These are phyloP conservation scores for Teleiodes luculella DNA, from an alignment of 2,888 invertebrate species.

Conservation along the genomic window DNA sequence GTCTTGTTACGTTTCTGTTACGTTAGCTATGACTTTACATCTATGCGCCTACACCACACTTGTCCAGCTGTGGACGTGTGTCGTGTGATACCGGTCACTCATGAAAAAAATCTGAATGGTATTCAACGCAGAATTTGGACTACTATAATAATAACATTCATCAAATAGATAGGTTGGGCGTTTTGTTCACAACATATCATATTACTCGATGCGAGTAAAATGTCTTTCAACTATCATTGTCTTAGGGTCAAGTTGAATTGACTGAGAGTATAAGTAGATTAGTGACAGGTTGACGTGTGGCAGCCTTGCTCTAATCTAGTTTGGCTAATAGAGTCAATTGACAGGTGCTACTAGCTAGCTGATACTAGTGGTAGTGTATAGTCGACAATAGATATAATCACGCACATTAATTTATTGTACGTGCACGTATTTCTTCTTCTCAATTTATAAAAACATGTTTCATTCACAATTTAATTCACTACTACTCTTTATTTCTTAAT, in stretches of 20 bases:
- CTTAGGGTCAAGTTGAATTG: background rate
- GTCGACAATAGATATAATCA: background rate
- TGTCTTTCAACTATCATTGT: background rate
- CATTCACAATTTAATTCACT: too few species aligned
- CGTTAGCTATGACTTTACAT: too few species aligned
- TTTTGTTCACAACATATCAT: background rate
- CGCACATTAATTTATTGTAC: background rate
- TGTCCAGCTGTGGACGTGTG: too few species aligned
- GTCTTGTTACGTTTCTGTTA: too few species aligned
- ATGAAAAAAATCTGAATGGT: too few species aligned
- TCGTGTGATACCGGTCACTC: too few species aligned
- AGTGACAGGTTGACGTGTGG: constrained; percentile 4
- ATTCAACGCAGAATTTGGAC: too few species aligned
- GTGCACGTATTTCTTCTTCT: too few species aligned
- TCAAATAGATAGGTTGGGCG: background rate
- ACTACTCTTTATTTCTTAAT: too few species aligned
- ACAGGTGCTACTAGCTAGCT: background rate
- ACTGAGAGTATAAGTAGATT: background rate
- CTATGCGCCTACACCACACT: too few species aligned
- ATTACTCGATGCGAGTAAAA: background rate
- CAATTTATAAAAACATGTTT: too few species aligned
- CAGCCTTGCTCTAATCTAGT: constrained; percentile 10
- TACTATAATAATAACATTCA: too few species aligned
- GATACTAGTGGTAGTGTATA: background rate
- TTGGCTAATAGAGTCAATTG: background rate